Evolutionary conservation across 2,113 vertebrate species (phyloP).

Genomic region (Leucopternis melanops): DNA sequence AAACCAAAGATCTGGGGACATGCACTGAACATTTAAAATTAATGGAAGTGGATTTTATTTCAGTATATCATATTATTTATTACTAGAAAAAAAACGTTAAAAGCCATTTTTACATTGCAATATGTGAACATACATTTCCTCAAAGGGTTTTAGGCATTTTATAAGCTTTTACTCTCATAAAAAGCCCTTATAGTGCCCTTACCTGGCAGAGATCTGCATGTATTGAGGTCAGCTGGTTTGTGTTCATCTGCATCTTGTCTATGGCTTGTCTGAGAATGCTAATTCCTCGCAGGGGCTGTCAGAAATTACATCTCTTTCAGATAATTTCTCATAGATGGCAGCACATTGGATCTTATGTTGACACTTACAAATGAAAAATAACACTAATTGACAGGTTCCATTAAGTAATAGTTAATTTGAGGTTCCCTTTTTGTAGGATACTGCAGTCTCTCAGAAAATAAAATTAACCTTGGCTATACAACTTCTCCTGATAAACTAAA

Average conservation of each 20-base stretch:
- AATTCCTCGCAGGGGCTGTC: constrained; percentile 93
- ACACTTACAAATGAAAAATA: constrained; percentile 77
- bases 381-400: constrained; percentile 73
- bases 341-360: constrained; percentile 74
- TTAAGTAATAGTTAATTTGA: constrained; percentile 52
- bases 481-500: not conserved
- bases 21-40: not conserved
- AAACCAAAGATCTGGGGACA: not conserved
- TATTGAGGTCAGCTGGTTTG: constrained; percentile 99
- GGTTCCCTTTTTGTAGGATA: constrained; percentile 61
- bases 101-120: not conserved
- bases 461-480: not conserved
- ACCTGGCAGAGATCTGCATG: constrained; percentile 99
- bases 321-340: constrained; percentile 75
- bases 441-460: not conserved
- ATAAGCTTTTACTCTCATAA: not conserved
- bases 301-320: constrained; percentile 76
- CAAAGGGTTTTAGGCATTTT: not conserved
- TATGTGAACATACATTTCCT: not conserved
- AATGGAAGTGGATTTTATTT: not conserved
- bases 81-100: not conserved
- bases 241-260: constrained; percentile 99
- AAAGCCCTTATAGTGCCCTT: not conserved
- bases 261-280: constrained; percentile 97
- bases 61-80: not conserved